Base-by-base conservation (phyloP, 2,113 vertebrate species). In the Donacobius atricapilla region DNA sequence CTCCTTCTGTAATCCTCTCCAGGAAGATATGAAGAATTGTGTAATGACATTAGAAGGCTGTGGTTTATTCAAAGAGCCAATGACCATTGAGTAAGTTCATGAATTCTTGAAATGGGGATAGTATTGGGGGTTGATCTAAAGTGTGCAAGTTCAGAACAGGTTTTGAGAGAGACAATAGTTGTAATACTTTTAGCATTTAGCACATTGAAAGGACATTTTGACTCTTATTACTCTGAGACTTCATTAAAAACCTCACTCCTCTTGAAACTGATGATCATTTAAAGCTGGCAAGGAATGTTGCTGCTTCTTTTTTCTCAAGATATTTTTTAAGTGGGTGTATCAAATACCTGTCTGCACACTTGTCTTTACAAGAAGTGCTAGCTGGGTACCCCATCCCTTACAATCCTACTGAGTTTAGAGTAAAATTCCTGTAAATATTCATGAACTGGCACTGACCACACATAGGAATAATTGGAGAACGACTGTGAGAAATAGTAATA, bases 1-100 rank as follows among this genome's bases (percentile, higher is more conserved):
- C 56, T 97, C 94, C 39, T 97, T 97, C 93, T 96, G 96, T 66
- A 97, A 97, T 60, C 97, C 95, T 48, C 95, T 97, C 54, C 95
- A 95, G 63, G 96, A 97, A 93, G 96, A 96, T 16, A 96, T 97
- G 89, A 97, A 94, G 65, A 97, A 96, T 53, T 97, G 96, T 0
- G 65, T 96, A 37, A 95, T 97, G 92, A 94, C 89, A 0, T 87
- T 97, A 77, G 96, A 97, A 91, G 96, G 96, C 37, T 96, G 93
- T n/a, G 96, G 96, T 58, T 90, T 97, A 71, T 96, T 97, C 93
- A 96, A 97, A 85, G 94, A 97, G 53, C 92, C 96, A 0, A 94
- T 94, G 88, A 93, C 93, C 44, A 95, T 97, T 91, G 93, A 97
- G 97, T 97, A 96, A 97, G 96, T 93, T 71, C 13, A 91, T 77